Conservation (phyloP, 2,113 vertebrate species). For the Machaerirhynchus nigripectus region DNA sequence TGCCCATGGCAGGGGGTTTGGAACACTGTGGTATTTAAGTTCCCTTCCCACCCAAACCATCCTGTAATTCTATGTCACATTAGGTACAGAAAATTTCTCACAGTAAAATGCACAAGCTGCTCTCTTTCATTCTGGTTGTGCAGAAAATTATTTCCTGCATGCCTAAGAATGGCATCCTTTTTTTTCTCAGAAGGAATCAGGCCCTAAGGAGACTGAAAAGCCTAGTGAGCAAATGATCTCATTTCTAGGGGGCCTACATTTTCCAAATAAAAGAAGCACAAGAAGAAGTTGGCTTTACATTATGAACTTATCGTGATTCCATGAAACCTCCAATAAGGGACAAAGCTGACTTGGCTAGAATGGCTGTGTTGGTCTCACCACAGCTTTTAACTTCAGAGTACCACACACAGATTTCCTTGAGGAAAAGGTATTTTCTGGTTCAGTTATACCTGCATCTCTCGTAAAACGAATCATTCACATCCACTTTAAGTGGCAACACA, state of each 20-base stretch:
- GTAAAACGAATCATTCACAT: background rate
- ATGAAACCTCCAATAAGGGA: background rate
- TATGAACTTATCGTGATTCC: background rate
- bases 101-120: background rate
- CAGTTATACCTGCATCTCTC: background rate
- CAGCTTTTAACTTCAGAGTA: background rate
- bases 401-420: background rate
- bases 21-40: background rate
- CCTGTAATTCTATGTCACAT: background rate
- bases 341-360: background rate
- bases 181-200: background rate
- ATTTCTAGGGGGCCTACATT: background rate
- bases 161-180: fast-evolving
- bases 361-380: fast-evolving
- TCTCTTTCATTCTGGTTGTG: fast-evolving
- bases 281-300: background rate
- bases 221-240: background rate
- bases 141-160: background rate
- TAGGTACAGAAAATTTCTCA: background rate
- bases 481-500: background rate
- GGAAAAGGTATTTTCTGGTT: background rate
- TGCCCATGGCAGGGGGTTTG: background rate
- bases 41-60: background rate
- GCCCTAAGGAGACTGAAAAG: background rate
- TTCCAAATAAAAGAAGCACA: background rate